These are phyloP conservation scores for Eptesicus fuscus DNA, from an alignment of 2,113 vertebrate species.

Conservation along the genomic window DNA sequence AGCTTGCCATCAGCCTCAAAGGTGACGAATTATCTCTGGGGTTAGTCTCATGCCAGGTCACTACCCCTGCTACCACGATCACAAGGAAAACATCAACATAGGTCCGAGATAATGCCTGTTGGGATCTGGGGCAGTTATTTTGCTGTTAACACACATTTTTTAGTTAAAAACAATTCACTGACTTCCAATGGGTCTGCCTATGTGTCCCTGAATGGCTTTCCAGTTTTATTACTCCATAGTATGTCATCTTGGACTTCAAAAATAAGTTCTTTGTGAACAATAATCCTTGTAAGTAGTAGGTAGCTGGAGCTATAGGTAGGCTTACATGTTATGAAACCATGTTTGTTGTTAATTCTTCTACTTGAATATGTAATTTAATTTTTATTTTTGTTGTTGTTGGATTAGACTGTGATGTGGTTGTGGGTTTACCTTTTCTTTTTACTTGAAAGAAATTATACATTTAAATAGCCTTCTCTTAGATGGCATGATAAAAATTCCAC, in stretches of 20 bases:
- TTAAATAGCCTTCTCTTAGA: not conserved
- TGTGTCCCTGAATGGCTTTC: not conserved
- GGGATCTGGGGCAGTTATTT: not conserved
- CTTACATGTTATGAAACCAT: not conserved
- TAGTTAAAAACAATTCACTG: not conserved
- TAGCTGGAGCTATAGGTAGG: not conserved
- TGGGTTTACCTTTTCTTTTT: no score
- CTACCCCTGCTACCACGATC: not conserved
- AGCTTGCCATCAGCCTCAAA: not conserved
- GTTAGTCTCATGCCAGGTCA: not conserved
- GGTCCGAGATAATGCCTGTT: accelerated
- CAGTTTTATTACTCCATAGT: not conserved
- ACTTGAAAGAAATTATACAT: not conserved
- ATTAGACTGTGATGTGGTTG: not conserved
- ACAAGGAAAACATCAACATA: not conserved
- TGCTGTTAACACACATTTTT: not conserved
- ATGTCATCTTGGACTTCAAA: not conserved
- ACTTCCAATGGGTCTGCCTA: not conserved
- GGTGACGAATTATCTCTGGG: not conserved
- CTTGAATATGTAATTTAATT: not conserved
- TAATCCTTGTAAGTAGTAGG: not conserved
- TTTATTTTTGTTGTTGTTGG: not conserved
- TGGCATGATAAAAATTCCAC: not conserved
- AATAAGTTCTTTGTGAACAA: not conserved
- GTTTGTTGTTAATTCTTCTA: not conserved